Percentiles rank a stretch among this genome's conserved stretches.
Conservation (phyloP, 2,888 invertebrate species). For the Trichopoda pennipes region DNA sequence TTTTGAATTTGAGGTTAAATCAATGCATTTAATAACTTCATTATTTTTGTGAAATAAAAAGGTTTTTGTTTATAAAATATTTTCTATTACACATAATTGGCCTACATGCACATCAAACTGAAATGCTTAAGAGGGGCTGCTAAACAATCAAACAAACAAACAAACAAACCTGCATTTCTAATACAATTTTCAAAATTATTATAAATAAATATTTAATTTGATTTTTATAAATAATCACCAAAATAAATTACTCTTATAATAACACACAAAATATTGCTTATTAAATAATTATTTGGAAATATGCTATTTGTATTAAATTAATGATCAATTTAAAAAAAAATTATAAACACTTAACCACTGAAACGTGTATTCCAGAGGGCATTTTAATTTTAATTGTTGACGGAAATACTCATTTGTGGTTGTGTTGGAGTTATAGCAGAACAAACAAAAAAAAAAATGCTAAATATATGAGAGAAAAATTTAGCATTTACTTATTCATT, state of each 20-base stretch:
- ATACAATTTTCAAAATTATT: not conserved
- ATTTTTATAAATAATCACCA: not conserved
- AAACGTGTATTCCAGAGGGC: too few species aligned
- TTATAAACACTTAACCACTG: not conserved
- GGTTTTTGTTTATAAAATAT: not conserved
- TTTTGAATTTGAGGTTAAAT: conserved; percentile 65
- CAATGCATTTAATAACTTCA: conserved; percentile 60
- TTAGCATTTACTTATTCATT: too few species aligned
- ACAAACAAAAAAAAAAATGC: too few species aligned
- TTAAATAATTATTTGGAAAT: not conserved
- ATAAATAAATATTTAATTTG: not conserved
- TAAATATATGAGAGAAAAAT: too few species aligned
- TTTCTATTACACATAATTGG: too few species aligned
- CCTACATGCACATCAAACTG: too few species aligned
- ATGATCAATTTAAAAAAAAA: not conserved
- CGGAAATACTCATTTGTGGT: too few species aligned
- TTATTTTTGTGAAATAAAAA: conserved; percentile 54
- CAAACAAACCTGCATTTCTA: conserved; percentile 3
- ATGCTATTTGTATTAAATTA: conserved; percentile 28
- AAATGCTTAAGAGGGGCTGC: too few species aligned
- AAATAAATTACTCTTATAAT: not conserved
- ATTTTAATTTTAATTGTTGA: too few species aligned
- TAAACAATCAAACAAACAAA: too few species aligned
- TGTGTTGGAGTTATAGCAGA: too few species aligned
- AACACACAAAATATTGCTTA: not conserved